Evolutionary conservation across 2,113 vertebrate genomes (phyloP).

Genomic region (Clinocottus analis): DNA sequence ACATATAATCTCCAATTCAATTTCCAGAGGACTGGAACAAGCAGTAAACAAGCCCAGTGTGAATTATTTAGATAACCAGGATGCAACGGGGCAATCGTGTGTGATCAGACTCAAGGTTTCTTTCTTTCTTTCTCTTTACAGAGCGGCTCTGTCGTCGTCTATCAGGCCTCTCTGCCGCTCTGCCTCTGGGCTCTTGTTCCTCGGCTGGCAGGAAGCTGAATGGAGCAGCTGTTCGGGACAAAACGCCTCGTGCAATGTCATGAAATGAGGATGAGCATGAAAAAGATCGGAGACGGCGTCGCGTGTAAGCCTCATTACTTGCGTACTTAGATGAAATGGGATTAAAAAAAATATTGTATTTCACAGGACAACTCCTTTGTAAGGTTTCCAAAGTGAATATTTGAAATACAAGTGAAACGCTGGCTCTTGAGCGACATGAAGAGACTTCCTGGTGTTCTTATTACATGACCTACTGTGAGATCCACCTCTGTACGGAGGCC

Average conservation of each 20-base stretch:
- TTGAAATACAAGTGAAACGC: background rate
- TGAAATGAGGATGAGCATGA: background rate
- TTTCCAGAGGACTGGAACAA: background rate
- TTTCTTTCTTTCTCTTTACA: too few relatives aligned
- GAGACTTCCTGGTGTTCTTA: background rate
- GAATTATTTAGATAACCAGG: constrained; percentile 46
- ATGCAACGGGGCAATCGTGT: constrained; percentile 3
- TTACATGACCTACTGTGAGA: background rate
- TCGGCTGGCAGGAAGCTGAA: constrained; percentile 46
- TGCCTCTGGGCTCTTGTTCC: constrained; percentile 11
- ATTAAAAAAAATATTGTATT: background rate
- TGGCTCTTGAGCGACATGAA: background rate
- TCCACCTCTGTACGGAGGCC: background rate
- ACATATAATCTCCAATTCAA: background rate
- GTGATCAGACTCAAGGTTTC: constrained; percentile 22
- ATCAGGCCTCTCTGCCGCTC: constrained; percentile 11
- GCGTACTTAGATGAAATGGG: background rate
- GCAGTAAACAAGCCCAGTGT: constrained; percentile 24
- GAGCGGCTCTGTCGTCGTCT: background rate
- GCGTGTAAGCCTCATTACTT: background rate
- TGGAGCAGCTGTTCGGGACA: constrained; percentile 45
- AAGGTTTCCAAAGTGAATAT: background rate
- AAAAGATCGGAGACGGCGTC: background rate
- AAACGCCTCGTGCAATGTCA: constrained; percentile 1
- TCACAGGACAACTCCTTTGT: too few relatives aligned